Conservation (phyloP, 2,888 invertebrate species). For the Gasteruption jaculator region DNA sequence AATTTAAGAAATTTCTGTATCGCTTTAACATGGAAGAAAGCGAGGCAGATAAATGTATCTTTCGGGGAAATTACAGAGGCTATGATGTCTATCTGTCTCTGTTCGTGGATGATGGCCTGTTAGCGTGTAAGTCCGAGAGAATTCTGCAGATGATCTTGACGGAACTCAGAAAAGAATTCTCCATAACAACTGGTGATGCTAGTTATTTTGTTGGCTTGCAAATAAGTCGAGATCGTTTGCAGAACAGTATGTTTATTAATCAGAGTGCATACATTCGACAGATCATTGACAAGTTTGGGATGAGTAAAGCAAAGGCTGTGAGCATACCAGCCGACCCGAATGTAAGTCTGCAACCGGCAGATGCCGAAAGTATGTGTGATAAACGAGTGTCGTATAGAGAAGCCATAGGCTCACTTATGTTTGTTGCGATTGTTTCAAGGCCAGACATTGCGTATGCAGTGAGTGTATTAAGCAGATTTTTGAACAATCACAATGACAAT, state of each 20-base stretch:
- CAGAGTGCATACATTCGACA: too few relatives aligned
- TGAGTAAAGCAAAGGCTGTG: too few relatives aligned
- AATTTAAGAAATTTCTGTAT: conserved; percentile 1
- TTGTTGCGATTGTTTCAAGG: conserved; percentile 20
- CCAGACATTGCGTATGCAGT: too few relatives aligned
- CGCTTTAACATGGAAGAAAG: conserved; percentile 2
- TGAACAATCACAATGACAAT: too few relatives aligned
- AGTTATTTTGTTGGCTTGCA: conserved; percentile 21
- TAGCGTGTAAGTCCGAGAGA: conserved; percentile 4
- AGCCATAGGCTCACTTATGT: conserved; percentile 23
- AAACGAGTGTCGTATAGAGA: conserved; percentile 22
- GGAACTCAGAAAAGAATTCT: conserved; percentile 18
- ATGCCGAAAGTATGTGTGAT: background rate
- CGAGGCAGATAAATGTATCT: conserved; percentile 16
- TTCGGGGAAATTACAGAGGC: conserved; percentile 1
- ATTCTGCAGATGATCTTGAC: conserved; percentile 3
- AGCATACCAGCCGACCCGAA: conserved; percentile 14
- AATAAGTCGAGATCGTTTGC: conserved; percentile 11
- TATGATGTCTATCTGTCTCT: conserved; percentile 11
- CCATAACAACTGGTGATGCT: conserved; percentile 19
- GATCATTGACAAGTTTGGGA: too few relatives aligned
- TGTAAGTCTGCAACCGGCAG: conserved; percentile 4
- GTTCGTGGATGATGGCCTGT: conserved; percentile 13
- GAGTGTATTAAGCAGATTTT: too few relatives aligned
- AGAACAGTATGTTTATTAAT: conserved; percentile 7